A percentile compares a stretch with the other conserved stretches of the same genome.
Evolutionary conservation across 2,113 vertebrate genomes (phyloP).

Genomic region (Genyomyrus donnyi): DNA sequence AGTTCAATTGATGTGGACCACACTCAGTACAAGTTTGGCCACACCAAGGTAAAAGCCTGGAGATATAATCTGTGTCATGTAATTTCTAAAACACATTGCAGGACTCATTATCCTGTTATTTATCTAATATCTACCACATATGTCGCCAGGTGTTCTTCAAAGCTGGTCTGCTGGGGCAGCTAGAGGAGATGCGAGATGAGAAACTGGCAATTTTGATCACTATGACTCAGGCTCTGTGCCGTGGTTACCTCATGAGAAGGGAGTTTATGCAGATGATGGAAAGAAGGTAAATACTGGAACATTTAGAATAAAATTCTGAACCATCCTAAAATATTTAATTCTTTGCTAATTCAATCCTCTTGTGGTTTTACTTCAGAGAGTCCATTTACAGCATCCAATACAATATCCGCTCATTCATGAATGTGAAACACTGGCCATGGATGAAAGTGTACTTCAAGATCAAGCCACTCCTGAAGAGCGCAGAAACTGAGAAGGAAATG

Average conservation of each 20-base stretch:
- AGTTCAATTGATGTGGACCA: background rate
- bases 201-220: background rate
- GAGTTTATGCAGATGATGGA: background rate
- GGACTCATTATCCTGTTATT: too few relatives aligned
- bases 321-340: background rate
- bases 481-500: background rate
- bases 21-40: background rate
- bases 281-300: background rate
- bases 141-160: conserved; percentile 80
- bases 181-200: background rate
- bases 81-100: too few relatives aligned
- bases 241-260: background rate
- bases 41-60: background rate
- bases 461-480: conserved; percentile 61
- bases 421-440: conserved; percentile 87
- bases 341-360: background rate
- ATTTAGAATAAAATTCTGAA: background rate
- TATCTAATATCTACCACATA: background rate
- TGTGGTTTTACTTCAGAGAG: background rate
- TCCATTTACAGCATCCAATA: background rate
- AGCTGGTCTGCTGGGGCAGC: conserved; percentile 77
- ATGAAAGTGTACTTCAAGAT: conserved; percentile 90
- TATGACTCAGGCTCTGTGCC: background rate
- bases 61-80: too few relatives aligned
- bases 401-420: conserved; percentile 68